Base-by-base conservation (phyloP, 2,113 vertebrate species). In the Sula dactylatra region DNA sequence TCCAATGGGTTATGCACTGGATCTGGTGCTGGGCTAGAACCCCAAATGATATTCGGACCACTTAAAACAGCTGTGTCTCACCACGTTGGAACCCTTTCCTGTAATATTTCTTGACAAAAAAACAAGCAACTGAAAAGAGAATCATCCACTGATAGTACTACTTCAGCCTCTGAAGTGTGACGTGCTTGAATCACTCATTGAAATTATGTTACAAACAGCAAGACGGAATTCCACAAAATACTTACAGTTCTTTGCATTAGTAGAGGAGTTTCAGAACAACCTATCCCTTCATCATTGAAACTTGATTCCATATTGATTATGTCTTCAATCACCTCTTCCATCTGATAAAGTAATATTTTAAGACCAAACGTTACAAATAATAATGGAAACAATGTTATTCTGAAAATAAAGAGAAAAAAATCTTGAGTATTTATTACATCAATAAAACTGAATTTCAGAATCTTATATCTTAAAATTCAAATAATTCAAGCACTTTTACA, bases 271-370 rank as follows among this genome's bases (percentile, higher is more conserved):
- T 99, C 99, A 97, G 99, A 98, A 94, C 98, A 99, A 96, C 98
- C 98, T 98, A 99, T 98, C 94, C 98, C 98, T 97, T 99, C 98
- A 93, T 99, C 99, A 97, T 99, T 99, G 98, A 99, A 99, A 88
- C 98, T 99, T 76, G 99, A 98, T 98, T 99, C 99, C 97, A 99
- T 98, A 97, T 98, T 98, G 93, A 99, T 99, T 91, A 99, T 98
- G 97, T 99, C 99, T 98, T 99, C 99, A 97, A 99, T 99, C 97
- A 99, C 98, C 90, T 99, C 99, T 97, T 99, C 99, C 99, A 99
- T 99, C 97, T 99, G 98, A 97, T 45, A 97, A 97, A 97, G 98
- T 55, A 97, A 94, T 55, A 71, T 45, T 94, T 92, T 94, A 93
- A 96, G 45, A 96, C 21, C 65, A 52, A 83, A 38, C 49, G 77